A percentile compares a stretch with the other conserved stretches of the same genome.
phyloP scores from a whole-genome alignment of 2,888 invertebrate genomes.

The Scaptomyza polygonia region DNA sequence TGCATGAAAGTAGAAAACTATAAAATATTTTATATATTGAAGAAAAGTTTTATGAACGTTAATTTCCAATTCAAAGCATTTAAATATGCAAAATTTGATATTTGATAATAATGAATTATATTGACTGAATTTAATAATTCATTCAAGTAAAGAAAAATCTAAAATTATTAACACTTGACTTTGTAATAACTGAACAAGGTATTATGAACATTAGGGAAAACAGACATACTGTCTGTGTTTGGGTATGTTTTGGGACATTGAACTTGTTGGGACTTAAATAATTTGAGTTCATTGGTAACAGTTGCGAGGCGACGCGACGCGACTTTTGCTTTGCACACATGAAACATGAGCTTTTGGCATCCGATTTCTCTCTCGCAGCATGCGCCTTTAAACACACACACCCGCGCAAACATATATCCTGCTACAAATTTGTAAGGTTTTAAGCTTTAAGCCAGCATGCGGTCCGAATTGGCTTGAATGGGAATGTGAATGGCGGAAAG shows the following conservation, averaged over 20 bases:
- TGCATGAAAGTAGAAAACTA: slow-evolving; percentile 12
- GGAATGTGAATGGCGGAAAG: slow-evolving; percentile 26
- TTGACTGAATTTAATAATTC: too few relatives aligned
- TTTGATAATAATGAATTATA: too few relatives aligned
- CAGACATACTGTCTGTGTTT: not conserved
- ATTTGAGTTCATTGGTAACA: slow-evolving; percentile 16
- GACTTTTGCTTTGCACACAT: slow-evolving; percentile 5
- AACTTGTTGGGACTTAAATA: slow-evolving; percentile 40
- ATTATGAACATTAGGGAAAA: slow-evolving; percentile 13
- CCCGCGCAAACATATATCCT: too few relatives aligned
- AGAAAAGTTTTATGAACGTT: too few relatives aligned
- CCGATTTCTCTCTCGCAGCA: slow-evolving; percentile 34
- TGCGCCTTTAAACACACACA: slow-evolving; percentile 44
- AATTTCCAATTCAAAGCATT: too few relatives aligned
- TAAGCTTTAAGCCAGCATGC: slow-evolving; percentile 55
- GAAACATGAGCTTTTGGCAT: slow-evolving; percentile 24
- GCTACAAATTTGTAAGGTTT: slow-evolving; percentile 51
- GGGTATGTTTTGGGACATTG: slow-evolving; percentile 62
- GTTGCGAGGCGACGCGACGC: slow-evolving; percentile 6
- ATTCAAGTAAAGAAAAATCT: not conserved
- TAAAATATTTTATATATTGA: not conserved
- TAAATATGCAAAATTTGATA: too few relatives aligned
- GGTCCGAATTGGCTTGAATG: slow-evolving; percentile 41
- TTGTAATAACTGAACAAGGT: slow-evolving; percentile 29
- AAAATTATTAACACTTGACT: not conserved